Base-by-base conservation (phyloP, 2,888 invertebrate species). In the Troides oblongomaculatus region DNA sequence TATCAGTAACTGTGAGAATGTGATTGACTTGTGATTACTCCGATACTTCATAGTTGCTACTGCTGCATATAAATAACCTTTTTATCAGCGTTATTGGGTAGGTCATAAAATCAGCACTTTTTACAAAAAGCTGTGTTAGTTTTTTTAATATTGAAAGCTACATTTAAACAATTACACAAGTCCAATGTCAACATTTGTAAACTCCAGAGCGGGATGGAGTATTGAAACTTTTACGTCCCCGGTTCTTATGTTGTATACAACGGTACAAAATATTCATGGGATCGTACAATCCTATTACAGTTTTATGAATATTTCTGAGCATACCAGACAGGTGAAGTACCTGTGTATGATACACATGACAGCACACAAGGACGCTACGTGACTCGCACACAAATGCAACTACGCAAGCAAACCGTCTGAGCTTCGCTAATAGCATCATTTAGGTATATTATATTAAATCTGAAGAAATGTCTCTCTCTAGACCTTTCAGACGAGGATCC, bases 401-500 rank as follows among this genome's bases (percentile, higher is more conserved):
- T 50, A n/a, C 67, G 59, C 63, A 61, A 68, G 61, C 67, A 67
- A 58, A 61, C 59, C 62, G 66, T 70, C 63, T 71, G 69, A 69
- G 75, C 71, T 74, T 72, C 74, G 73, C 78, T 81, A 79, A 77
- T 78, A 80, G 76, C 74, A 78, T 81, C 80, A 81, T 83, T 83
- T 84, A 79, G 60, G 65, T 59, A 73, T 82, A 81, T 83, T 82
- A 82, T 80, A 81, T 79, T 82, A 78, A 79, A 82, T 75, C 77
- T 84, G 82, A 89, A 90, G 89, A 90, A 90, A 84, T 87, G 79
- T 88, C 85, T 87, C 85, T 83, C 81, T 86, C 82, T 79, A 79
- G 81, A 81, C 78, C 78, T 81, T 84, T 80, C 77, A 74, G 74
- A 75, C 78, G 81, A 86, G 83, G 76, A 84, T 86, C 82, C 84